Evolutionary conservation across 2,113 vertebrate genomes (phyloP).

Genomic region (Scolopax mira): DNA sequence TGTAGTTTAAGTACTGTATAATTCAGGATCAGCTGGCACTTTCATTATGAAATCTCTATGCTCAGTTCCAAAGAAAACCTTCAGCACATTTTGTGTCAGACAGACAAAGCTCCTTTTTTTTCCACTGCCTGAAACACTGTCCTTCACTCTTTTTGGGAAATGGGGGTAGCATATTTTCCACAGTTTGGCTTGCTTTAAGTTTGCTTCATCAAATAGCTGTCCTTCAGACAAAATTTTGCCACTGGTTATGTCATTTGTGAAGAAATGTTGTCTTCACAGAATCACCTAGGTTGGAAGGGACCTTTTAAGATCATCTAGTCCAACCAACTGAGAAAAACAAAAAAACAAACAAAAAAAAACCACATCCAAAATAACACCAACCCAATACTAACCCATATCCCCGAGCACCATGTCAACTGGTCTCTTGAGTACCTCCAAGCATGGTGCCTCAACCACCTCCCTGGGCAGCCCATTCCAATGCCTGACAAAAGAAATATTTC

Average conservation of each 20-base stretch:
- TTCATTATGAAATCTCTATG: not conserved
- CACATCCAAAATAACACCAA: too few relatives aligned
- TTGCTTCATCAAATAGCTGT: not conserved
- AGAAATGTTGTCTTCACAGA: not conserved
- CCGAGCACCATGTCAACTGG: too few relatives aligned
- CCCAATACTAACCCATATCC: too few relatives aligned
- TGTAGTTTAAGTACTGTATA: not conserved
- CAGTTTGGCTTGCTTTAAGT: not conserved
- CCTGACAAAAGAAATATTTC: too few relatives aligned
- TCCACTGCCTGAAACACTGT: not conserved
- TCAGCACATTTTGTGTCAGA: not conserved
- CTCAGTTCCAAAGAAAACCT: not conserved
- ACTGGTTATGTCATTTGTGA: not conserved
- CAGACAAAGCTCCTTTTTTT: not conserved
- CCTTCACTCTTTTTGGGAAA: accelerated
- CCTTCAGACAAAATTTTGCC: not conserved
- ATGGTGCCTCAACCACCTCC: too few relatives aligned
- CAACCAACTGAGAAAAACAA: too few relatives aligned
- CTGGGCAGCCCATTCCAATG: too few relatives aligned
- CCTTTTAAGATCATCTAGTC: too few relatives aligned
- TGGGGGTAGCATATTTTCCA: not conserved
- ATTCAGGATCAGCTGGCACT: not conserved
- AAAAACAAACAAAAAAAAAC: too few relatives aligned
- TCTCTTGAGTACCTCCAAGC: too few relatives aligned
- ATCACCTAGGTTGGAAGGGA: too few relatives aligned